Conservation (phyloP, 2,888 invertebrate genomes). For the Dascillus cervinus region DNA sequence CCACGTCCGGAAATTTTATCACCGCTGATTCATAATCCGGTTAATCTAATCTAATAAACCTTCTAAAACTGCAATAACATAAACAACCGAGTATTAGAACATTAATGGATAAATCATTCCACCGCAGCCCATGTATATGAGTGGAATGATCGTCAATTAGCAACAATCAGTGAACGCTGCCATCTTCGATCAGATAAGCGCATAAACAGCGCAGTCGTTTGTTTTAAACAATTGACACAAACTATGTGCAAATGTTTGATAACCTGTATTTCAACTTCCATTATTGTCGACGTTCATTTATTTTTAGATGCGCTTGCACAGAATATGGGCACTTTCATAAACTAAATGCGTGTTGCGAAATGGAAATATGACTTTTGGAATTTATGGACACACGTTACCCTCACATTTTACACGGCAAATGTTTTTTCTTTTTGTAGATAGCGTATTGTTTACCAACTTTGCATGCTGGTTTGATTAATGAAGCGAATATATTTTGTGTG, state of each 20-base stretch:
- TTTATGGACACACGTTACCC: too few relatives aligned
- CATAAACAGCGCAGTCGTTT: constrained; percentile 29
- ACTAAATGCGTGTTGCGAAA: too few relatives aligned
- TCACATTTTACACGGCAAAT: too few relatives aligned
- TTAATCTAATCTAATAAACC: constrained; percentile 15
- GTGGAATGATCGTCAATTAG: constrained; percentile 23
- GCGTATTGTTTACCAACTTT: too few relatives aligned
- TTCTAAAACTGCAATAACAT: constrained; percentile 14
- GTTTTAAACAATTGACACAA: constrained; percentile 38
- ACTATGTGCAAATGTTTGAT: constrained; percentile 40
- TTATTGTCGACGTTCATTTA: constrained; percentile 31
- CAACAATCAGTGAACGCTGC: constrained; percentile 24
- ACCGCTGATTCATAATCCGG: constrained; percentile 14
- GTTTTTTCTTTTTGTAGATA: too few relatives aligned
- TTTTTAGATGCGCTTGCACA: constrained; percentile 18
- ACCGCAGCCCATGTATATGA: constrained; percentile 14
- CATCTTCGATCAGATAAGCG: constrained; percentile 34
- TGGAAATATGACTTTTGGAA: too few relatives aligned
- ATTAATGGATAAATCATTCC: constrained; percentile 22
- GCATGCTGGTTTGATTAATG: too few relatives aligned
- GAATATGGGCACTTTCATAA: too few relatives aligned
- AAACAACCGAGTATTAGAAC: constrained; percentile 18
- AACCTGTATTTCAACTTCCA: constrained; percentile 39
- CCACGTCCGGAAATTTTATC: constrained; percentile 15
- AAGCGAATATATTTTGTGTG: too few relatives aligned